phyloP scores from a whole-genome alignment of 2,113 vertebrate genomes.

The Brachyhypopomus occidentalis region DNA sequence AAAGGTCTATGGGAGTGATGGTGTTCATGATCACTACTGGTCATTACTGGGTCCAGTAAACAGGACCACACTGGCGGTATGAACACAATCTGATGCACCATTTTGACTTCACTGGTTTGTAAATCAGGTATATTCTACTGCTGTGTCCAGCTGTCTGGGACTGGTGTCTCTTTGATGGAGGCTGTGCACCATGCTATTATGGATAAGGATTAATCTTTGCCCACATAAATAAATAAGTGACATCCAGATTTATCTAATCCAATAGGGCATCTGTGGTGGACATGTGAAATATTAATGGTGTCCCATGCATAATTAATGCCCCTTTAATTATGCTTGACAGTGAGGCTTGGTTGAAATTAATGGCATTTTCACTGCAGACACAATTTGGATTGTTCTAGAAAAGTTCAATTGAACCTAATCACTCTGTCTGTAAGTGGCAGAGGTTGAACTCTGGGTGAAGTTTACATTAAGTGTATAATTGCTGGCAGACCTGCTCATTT shows the following conservation, averaged over 20 bases:
- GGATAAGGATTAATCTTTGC: conserved; percentile 65
- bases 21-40: background rate
- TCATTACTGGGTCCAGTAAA: background rate
- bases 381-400: conserved; percentile 66
- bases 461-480: conserved; percentile 65
- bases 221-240: conserved; percentile 70
- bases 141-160: background rate
- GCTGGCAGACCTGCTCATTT: conserved; percentile 58
- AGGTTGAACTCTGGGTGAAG: conserved; percentile 50
- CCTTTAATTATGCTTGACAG: conserved; percentile 70
- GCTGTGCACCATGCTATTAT: conserved; percentile 4
- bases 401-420: conserved; percentile 70
- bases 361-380: conserved; percentile 68
- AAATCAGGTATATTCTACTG: background rate
- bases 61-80: background rate
- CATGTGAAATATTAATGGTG: conserved; percentile 67
- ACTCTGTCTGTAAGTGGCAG: conserved; percentile 60
- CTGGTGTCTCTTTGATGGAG: background rate
- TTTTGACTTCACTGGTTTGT: no score
- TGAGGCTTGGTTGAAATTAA: conserved; percentile 67
- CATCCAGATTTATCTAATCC: conserved; percentile 72
- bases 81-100: background rate
- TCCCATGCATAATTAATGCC: conserved; percentile 75
- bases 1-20: background rate
- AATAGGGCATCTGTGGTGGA: conserved; percentile 66